These are phyloP conservation scores for Panorpa germanica DNA, from an alignment of 2,888 invertebrate genomes.

Conservation along the genomic window DNA sequence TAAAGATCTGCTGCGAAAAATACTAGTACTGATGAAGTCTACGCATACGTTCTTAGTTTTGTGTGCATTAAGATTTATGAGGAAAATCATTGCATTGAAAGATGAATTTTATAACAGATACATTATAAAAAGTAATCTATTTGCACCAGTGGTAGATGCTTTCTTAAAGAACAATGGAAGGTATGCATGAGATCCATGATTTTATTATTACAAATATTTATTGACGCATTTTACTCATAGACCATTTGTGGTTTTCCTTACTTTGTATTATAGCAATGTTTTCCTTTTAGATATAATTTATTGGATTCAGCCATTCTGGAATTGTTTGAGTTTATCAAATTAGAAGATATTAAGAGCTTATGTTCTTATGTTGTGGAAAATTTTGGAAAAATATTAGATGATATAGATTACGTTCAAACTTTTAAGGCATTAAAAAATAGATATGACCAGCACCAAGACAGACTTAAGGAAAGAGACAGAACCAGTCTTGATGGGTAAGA, in stretches of 20 bases:
- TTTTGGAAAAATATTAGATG: constrained; percentile 85
- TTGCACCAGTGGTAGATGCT: constrained; percentile 90
- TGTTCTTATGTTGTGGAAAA: constrained; percentile 91
- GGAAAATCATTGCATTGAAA: constrained; percentile 91
- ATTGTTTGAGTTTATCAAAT: constrained; percentile 96
- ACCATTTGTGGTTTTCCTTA: constrained; percentile 11
- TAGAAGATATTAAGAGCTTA: constrained; percentile 78
- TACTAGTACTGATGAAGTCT: constrained; percentile 91
- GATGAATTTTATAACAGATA: constrained; percentile 98
- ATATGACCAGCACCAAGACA: constrained; percentile 84
- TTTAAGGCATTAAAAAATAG: constrained; percentile 79
- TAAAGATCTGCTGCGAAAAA: constrained; percentile 87
- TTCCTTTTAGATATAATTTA: constrained; percentile 63
- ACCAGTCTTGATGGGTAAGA: constrained; percentile 47
- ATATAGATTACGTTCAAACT: constrained; percentile 94
- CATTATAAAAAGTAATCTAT: constrained; percentile 84
- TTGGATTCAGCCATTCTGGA: constrained; percentile 97
- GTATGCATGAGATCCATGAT: constrained; percentile 15
- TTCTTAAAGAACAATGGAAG: constrained; percentile 92
- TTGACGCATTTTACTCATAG: background rate
- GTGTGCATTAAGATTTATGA: constrained; percentile 89
- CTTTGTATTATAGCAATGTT: background rate
- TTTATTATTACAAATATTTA: background rate
- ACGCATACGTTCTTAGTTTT: constrained; percentile 94
- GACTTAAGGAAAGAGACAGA: constrained; percentile 71